Evolutionary conservation across 2,888 invertebrate genomes (phyloP).

Genomic region (Rhamphomyia laevipes): DNA sequence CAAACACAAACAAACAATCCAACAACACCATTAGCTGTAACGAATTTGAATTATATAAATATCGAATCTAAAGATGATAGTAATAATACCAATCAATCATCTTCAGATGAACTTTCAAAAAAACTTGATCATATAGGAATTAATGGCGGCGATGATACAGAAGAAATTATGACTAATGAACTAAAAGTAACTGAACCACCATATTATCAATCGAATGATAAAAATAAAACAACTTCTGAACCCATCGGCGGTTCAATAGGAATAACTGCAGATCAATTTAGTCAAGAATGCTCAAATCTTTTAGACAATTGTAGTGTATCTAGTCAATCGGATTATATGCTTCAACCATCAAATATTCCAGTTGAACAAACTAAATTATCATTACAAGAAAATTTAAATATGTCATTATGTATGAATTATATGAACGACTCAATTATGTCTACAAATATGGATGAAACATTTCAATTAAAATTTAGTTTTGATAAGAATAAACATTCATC

Average conservation of each 20-base stretch:
- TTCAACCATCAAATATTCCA: constrained; percentile 52
- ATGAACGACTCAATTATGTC: constrained; percentile 5
- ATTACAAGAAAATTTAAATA: neutral
- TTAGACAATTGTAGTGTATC: constrained; percentile 29
- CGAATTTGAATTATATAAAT: constrained; percentile 37
- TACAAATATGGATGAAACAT: neutral
- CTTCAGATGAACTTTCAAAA: constrained; percentile 27
- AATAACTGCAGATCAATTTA: constrained; percentile 33
- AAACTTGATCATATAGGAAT: constrained; percentile 28
- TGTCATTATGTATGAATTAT: neutral
- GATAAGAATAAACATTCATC: constrained; percentile 10
- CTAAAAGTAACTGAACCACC: constrained; percentile 35
- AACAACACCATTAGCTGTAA: constrained; percentile 30
- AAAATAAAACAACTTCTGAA: constrained; percentile 20
- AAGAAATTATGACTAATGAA: constrained; percentile 30
- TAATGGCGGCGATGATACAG: constrained; percentile 24
- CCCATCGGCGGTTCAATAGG: neutral
- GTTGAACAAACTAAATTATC: constrained; percentile 38
- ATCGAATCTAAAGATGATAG: constrained; percentile 32
- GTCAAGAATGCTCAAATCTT: constrained; percentile 35
- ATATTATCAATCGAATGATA: constrained; percentile 35
- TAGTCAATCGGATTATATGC: constrained; percentile 41
- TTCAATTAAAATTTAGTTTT: constrained; percentile 5
- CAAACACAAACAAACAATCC: constrained; percentile 21
- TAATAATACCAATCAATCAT: constrained; percentile 23